These are phyloP conservation scores for Corythoichthys intestinalis DNA, from an alignment of 2,113 vertebrate species.

Conservation along the genomic window DNA sequence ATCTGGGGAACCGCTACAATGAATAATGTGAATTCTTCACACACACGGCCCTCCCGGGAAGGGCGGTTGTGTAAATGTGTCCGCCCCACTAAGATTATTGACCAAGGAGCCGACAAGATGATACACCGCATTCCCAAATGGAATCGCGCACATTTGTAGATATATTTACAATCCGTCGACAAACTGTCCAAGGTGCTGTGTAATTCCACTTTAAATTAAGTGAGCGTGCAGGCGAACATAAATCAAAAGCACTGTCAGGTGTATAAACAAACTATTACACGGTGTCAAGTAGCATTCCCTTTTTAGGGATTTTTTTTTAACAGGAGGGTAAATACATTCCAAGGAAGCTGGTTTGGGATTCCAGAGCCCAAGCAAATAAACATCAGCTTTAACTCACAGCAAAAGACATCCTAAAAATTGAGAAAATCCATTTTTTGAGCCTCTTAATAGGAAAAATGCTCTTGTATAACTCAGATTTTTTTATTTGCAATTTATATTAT, in stretches of 20 bases:
- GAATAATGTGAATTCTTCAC: constrained; percentile 57
- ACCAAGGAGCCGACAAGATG: constrained; percentile 47
- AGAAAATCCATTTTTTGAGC: no score
- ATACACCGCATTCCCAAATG: constrained; percentile 35
- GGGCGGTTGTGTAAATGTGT: constrained; percentile 41
- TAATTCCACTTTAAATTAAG: constrained; percentile 44
- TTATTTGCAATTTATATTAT: no score
- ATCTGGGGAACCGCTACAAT: constrained; percentile 46
- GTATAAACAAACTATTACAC: constrained; percentile 21
- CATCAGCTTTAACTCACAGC: background rate
- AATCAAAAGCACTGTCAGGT: constrained; percentile 24
- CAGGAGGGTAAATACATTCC: constrained; percentile 17
- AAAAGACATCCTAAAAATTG: background rate
- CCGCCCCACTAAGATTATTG: constrained; percentile 49
- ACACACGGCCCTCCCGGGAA: constrained; percentile 43
- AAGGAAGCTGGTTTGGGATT: background rate
- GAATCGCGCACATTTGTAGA: constrained; percentile 35
- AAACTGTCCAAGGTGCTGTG: constrained; percentile 38
- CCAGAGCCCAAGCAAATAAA: background rate
- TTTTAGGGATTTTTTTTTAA: constrained; percentile 10
- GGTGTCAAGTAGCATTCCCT: constrained; percentile 8
- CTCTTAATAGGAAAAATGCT: no score
- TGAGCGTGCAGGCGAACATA: constrained; percentile 7
- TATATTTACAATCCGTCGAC: constrained; percentile 36
- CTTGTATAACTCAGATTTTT: no score